Percentiles rank a stretch among this genome's conserved stretches.
These are phyloP conservation scores for Catalaphyllia jardinei DNA, from an alignment of 64 coral and sea anemone species.

Conservation along the genomic window DNA sequence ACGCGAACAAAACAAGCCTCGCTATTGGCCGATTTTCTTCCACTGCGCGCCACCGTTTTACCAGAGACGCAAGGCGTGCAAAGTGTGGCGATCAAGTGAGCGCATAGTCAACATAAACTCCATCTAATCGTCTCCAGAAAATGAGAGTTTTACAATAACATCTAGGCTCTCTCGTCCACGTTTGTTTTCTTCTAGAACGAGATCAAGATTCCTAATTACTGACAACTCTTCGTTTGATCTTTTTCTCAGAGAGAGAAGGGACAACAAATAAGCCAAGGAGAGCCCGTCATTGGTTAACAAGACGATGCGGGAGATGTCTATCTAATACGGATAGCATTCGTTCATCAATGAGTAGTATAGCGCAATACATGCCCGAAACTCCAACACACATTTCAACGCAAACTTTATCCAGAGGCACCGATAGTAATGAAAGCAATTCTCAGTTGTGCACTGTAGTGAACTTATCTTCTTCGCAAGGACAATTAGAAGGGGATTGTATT, in stretches of 20 bases:
- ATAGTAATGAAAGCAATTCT: slow-evolving; percentile 15
- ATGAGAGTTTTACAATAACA: too few relatives aligned
- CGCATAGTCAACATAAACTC: too few relatives aligned
- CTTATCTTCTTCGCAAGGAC: slow-evolving; percentile 11
- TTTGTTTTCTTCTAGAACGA: too few relatives aligned
- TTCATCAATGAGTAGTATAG: slow-evolving; percentile 43
- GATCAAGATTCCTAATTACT: too few relatives aligned
- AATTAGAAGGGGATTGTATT: not conserved
- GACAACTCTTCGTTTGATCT: not conserved
- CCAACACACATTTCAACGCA: slow-evolving; percentile 39
- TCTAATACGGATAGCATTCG: slow-evolving; percentile 36
- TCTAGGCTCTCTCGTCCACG: too few relatives aligned
- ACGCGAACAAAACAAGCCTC: not conserved
- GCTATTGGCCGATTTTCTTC: slow-evolving; percentile 6
- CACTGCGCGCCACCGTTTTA: not conserved
- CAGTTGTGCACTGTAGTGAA: slow-evolving; percentile 9
- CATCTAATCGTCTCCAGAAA: too few relatives aligned
- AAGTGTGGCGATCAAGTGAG: too few relatives aligned
- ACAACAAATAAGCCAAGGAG: slow-evolving; percentile 79
- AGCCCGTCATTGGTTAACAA: slow-evolving; percentile 70
- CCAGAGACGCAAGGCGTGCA: too few relatives aligned
- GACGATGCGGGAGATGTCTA: slow-evolving; percentile 72
- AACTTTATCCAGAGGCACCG: not conserved
- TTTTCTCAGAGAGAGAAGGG: slow-evolving; percentile 69
- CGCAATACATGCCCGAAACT: slow-evolving; percentile 41